Evolutionary conservation across 2,888 invertebrate species (phyloP), one percentile per base, ranked within the genome.

Genomic region (Rhamnusium bicolor): DNA sequence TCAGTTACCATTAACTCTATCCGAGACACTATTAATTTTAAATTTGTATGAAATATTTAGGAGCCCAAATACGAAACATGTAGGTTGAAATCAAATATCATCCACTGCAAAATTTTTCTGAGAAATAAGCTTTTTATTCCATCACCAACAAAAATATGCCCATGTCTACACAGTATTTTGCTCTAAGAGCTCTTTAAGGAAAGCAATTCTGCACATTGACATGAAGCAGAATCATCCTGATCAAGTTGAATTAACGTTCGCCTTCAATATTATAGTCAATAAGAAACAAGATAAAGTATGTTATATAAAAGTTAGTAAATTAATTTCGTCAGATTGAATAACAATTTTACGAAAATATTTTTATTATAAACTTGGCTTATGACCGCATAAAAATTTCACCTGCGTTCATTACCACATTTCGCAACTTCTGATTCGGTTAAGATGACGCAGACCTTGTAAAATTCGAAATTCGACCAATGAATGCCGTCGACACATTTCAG

Each of bases 381-480:
- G 77, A 79, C 76, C 79, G 73, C 71, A 74, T 70, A 77, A 79
- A 77, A 73, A 79, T 78, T 79, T 79, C 77, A 77, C 74, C 73
- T 69, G 71, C 76, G 73, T 73, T 77, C 77, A 77, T 79, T 75
- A 75, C 71, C 75, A 74, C 29, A 29, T 76, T 73, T 71, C 63
- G 69, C 74, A 76, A 65, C 53, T n/a, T 12, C 51, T 29, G 65
- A 65, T 65, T 65, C 40, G 53, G 40, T 65, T 53, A 65, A 40
- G 40, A 65, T 54, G 53, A 51, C 65, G 65, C 53, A 51, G 65
- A 65, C 65, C 65, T 65, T 65, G 65, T 65, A 65, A 65, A 65
- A 65, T 65, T 65, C 32, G 47, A 65, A 65, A 53, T 32, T 32
- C 53, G 29, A 18, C 65, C 65, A 65, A 65, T 65, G 32, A 40